Evolutionary conservation across 2,797 vertebrate genomes (phyloP).

Genomic region (Peromyscus aztecus): DNA sequence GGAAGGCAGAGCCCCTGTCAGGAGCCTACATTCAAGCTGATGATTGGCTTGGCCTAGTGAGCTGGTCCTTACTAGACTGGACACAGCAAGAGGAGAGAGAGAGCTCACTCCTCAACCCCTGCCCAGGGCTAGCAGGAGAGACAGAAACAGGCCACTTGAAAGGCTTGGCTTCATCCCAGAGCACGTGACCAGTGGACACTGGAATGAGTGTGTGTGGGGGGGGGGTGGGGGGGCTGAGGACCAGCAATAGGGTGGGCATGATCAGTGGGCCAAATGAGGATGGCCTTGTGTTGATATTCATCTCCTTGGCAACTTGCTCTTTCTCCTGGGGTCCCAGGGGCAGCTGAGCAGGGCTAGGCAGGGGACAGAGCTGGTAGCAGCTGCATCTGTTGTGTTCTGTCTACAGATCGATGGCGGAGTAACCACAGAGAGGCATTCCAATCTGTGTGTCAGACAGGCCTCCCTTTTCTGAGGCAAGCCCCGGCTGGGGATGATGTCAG

Average conservation of each 20-base stretch:
- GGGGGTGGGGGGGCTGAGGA: rapidly evolving
- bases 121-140: not conserved
- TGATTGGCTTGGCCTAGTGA: not conserved
- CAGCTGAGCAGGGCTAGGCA: not conserved
- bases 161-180: not conserved
- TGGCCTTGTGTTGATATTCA: rapidly evolving
- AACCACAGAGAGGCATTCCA: not conserved
- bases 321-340: not conserved
- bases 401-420: not conserved
- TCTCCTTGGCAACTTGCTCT: not conserved
- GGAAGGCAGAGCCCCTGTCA: not conserved
- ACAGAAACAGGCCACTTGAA: too few relatives aligned
- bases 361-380: not conserved
- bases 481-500: not conserved
- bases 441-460: not conserved
- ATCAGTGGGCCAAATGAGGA: not conserved
- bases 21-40: not conserved
- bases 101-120: not conserved
- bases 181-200: rapidly evolving
- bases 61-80: not conserved
- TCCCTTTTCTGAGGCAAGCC: conserved; percentile 40
- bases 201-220: rapidly evolving
- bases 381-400: not conserved
- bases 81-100: not conserved
- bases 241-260: too few relatives aligned